Base-by-base conservation (phyloP, 2,888 invertebrate species). In the Nipponacmea schrenckii region DNA sequence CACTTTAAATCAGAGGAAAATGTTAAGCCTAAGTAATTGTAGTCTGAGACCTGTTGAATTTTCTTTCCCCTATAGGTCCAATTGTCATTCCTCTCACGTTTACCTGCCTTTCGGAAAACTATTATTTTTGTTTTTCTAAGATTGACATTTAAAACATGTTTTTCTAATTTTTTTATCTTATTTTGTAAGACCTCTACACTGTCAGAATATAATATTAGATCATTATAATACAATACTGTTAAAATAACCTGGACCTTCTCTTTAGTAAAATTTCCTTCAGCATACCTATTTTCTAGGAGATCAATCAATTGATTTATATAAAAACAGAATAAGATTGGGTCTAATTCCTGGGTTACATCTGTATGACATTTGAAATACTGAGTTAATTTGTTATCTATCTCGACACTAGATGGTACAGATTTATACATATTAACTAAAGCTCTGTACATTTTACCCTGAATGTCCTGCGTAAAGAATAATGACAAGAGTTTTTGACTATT, bases 171-270 rank as follows among this genome's bases (percentile, higher is more conserved):
- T 67, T 68, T 64, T 20, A 72, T 50, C 20, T 72, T 64, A 2
- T 50, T 26, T 20, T 68, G 68, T 2, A 68, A 46, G 17, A 56
- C 48, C 3, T 63, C 20, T 15, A 20, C 56, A 44, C 26, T 65
- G 15, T 69, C 68, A 17, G 72, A 20, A 27, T 62, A 17, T 24
- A 48, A 68, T 4, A 62, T 66, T 2, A 72, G 27, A 24, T 69
- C 69, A 26, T 69, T 69, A 15, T 68, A 56, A 63, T 27, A 72
- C 14, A 72, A 31, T 17, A 68, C 8, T n/a, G 45, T 50, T 24
- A 64, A 20, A 31, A 72, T 64, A 44, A 68, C 20, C 3, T 64
- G 62, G 10, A 50, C 46, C 2, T 62, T 26, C 3, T 63, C n/a
- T 27, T 17, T 45, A 8, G 64, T 63, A 26, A 56, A 65, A 3